phyloP scores from a whole-genome alignment of 2,113 vertebrate species.

The Hemiscyllium ocellatum region DNA sequence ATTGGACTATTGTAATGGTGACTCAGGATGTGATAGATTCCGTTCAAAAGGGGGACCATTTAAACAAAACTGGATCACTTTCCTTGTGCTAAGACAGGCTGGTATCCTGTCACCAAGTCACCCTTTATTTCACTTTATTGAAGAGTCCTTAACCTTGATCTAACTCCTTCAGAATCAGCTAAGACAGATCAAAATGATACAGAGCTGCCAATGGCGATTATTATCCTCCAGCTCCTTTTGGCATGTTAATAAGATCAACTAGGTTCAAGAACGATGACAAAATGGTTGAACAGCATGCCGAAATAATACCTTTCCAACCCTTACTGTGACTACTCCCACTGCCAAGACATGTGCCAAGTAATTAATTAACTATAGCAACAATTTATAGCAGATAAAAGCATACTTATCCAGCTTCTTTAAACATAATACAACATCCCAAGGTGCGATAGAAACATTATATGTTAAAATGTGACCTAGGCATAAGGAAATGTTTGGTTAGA shows the following conservation, averaged over 20 bases:
- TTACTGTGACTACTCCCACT: neutral
- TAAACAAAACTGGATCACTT: neutral
- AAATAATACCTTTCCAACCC: neutral
- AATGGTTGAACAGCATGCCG: neutral
- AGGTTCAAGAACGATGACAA: neutral
- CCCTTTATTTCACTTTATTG: no score
- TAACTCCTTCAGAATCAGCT: neutral
- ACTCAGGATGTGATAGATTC: neutral
- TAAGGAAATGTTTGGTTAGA: no score
- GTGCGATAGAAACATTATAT: no score
- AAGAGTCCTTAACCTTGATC: no score
- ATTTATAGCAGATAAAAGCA: no score
- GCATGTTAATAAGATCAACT: neutral
- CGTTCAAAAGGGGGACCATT: no score
- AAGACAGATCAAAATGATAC: neutral
- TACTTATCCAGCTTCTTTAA: no score
- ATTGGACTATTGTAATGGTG: neutral
- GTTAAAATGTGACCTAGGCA: no score
- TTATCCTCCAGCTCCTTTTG: neutral
- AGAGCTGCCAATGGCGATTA: neutral
- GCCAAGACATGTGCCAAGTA: neutral
- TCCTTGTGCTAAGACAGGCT: neutral
- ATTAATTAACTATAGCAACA: neutral
- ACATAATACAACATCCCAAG: no score
- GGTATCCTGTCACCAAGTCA: no score